These are phyloP conservation scores for Atherix ibis DNA, from an alignment of 2,888 invertebrate genomes.

Conservation along the genomic window DNA sequence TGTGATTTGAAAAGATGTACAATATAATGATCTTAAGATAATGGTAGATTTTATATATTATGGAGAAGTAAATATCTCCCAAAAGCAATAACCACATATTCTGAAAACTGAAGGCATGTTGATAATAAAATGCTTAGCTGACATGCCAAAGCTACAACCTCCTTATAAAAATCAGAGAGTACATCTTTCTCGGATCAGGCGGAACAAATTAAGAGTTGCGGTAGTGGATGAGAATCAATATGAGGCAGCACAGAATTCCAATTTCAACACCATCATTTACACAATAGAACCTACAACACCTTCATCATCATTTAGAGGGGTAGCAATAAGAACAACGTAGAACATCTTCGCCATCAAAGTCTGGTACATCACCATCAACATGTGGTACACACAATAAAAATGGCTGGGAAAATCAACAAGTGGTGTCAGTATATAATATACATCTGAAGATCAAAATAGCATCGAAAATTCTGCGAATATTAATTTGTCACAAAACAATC, in stretches of 20 bases:
- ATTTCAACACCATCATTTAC: constrained; percentile 41
- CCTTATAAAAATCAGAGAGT: constrained; percentile 53
- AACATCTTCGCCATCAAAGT: constrained; percentile 38
- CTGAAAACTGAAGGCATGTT: constrained; percentile 71
- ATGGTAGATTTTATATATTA: constrained; percentile 89
- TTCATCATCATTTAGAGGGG: constrained; percentile 37
- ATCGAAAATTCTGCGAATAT: constrained; percentile 27
- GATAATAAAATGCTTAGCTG: constrained; percentile 77
- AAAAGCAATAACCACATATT: constrained; percentile 67
- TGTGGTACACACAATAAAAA: constrained; percentile 40
- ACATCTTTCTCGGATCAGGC: constrained; percentile 34
- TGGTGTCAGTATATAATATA: constrained; percentile 38
- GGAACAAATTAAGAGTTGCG: constrained; percentile 34
- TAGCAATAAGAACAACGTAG: constrained; percentile 46
- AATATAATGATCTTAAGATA: constrained; percentile 67
- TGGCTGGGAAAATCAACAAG: constrained; percentile 48
- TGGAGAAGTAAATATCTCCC: constrained; percentile 82
- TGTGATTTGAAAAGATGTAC: constrained; percentile 77
- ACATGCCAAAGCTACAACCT: constrained; percentile 65
- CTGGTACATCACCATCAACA: constrained; percentile 52
- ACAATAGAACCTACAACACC: constrained; percentile 40
- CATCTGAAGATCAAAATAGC: constrained; percentile 34
- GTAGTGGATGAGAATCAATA: constrained; percentile 34
- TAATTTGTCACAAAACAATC: constrained; percentile 35
- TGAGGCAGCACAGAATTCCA: constrained; percentile 37